A percentile compares a stretch with the other conserved stretches of the same genome.
Evolutionary conservation across 1,140 invertebrate genomes (phyloP).

Genomic region (Mylabris phalerata): DNA sequence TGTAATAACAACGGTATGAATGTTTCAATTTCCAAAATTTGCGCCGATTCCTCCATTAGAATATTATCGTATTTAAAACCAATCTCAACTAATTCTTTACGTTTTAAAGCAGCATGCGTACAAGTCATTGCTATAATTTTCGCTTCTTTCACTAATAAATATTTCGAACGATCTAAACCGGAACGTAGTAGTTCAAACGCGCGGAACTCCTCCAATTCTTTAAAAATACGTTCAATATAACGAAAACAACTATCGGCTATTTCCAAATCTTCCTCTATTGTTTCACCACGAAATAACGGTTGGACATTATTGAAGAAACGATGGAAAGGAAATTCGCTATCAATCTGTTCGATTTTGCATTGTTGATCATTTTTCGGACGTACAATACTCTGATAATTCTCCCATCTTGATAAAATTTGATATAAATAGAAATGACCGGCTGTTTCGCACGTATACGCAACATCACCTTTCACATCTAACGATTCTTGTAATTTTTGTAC

Average conservation of each 20-base stretch:
- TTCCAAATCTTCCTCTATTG: conserved; percentile 81
- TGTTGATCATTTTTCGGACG: conserved; percentile 46
- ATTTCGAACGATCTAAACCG: conserved; percentile 91
- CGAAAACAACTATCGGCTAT: conserved; percentile 90
- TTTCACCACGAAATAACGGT: conserved; percentile 78
- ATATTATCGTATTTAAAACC: conserved; percentile 99
- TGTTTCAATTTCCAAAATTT: conserved; percentile 99
- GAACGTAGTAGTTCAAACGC: conserved; percentile 95
- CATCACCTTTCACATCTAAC: conserved; percentile 80
- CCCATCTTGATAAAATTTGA: conserved; percentile 85
- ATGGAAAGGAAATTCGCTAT: conserved; percentile 85
- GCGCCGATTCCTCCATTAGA: conserved; percentile 98
- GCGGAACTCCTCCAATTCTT: conserved; percentile 94
- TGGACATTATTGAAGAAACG: conserved; percentile 90
- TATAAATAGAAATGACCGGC: conserved; percentile 89
- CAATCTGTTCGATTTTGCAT: conserved; percentile 45
- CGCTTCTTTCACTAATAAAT: conserved; percentile 95
- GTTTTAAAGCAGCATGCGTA: conserved; percentile 96
- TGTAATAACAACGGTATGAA: conserved; percentile 97
- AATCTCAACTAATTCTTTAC: conserved; percentile 92
- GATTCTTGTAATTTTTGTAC: conserved; percentile 87
- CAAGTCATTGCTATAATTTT: conserved; percentile 99
- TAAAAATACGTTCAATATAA: conserved; percentile 94
- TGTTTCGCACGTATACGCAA: conserved; percentile 97
- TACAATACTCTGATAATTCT: conserved; percentile 69